phyloP scores from a whole-genome alignment of 2,888 invertebrate species.

The Carcina quercana region DNA sequence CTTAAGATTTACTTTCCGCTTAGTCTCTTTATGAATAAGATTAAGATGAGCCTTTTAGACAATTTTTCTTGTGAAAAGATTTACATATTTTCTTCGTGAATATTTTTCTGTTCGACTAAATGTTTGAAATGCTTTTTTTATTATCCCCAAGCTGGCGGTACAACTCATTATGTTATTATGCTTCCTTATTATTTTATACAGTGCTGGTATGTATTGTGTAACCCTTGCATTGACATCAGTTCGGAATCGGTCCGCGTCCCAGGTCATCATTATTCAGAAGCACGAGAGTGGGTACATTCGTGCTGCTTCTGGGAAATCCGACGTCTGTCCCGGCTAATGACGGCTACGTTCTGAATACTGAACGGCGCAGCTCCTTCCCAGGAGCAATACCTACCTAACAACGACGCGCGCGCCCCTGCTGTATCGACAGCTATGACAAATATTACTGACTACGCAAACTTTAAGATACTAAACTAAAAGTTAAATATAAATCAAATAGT shows the following conservation, averaged over 20 bases:
- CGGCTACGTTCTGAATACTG: constrained; percentile 59
- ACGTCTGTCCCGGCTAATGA: constrained; percentile 60
- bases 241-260: constrained; percentile 34
- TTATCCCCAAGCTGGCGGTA: too few relatives aligned
- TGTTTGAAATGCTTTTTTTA: too few relatives aligned
- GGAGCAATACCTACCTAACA: constrained; percentile 22
- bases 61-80: too few relatives aligned
- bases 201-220: too few relatives aligned
- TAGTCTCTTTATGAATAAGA: neutral
- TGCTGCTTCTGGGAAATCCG: constrained; percentile 57
- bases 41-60: neutral
- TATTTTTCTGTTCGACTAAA: too few relatives aligned
- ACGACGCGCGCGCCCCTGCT: neutral
- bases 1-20: constrained; percentile 29
- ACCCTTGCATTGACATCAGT: constrained; percentile 27
- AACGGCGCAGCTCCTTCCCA: constrained; percentile 28
- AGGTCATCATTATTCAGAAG: constrained; percentile 59
- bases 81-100: too few relatives aligned
- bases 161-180: too few relatives aligned
- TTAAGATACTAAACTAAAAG: constrained; percentile 27
- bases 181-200: too few relatives aligned
- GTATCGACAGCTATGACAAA: constrained; percentile 6
- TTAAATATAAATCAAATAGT: constrained; percentile 55
- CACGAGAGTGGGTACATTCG: constrained; percentile 36
- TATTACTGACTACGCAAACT: constrained; percentile 15